Percentiles rank a stretch among this genome's conserved stretches.
These are phyloP conservation scores for Yponomeuta malinellus DNA, from an alignment of 2,888 invertebrate species.

Conservation along the genomic window DNA sequence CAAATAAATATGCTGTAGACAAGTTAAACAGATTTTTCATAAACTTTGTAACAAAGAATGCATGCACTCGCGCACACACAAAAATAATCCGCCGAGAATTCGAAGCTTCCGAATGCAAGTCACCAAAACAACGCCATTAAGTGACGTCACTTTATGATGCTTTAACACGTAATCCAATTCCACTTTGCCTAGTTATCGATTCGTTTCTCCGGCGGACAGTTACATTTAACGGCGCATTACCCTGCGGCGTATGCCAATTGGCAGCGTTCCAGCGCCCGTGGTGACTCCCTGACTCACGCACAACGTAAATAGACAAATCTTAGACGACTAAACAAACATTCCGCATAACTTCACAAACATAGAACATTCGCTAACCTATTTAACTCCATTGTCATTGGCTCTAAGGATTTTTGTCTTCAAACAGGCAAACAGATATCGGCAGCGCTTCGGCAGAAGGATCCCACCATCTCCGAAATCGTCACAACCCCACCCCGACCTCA, in stretches of 20 bases:
- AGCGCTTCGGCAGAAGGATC: conserved; percentile 57
- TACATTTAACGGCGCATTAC: conserved; percentile 53
- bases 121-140: conserved; percentile 5
- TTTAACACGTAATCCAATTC: conserved; percentile 6
- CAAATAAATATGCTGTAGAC: no score
- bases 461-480: conserved; percentile 45
- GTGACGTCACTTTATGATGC: conserved; percentile 5
- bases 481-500: conserved; percentile 49
- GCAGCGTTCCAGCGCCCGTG: conserved; percentile 42
- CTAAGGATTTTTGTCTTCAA: conserved; percentile 43
- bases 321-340: conserved; percentile 28
- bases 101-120: not conserved
- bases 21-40: no score
- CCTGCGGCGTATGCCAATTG: conserved; percentile 44
- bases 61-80: not conserved
- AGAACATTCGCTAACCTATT: conserved; percentile 3
- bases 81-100: not conserved
- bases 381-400: not conserved
- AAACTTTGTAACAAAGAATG: no score
- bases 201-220: conserved; percentile 44
- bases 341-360: conserved; percentile 12
- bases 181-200: conserved; percentile 24
- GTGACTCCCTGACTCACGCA: conserved; percentile 42
- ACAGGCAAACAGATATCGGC: conserved; percentile 71
- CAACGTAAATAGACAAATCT: conserved; percentile 37